Evolutionary conservation across 1,140 invertebrate species (phyloP).

Genomic region (Drosophila asahinai): DNA sequence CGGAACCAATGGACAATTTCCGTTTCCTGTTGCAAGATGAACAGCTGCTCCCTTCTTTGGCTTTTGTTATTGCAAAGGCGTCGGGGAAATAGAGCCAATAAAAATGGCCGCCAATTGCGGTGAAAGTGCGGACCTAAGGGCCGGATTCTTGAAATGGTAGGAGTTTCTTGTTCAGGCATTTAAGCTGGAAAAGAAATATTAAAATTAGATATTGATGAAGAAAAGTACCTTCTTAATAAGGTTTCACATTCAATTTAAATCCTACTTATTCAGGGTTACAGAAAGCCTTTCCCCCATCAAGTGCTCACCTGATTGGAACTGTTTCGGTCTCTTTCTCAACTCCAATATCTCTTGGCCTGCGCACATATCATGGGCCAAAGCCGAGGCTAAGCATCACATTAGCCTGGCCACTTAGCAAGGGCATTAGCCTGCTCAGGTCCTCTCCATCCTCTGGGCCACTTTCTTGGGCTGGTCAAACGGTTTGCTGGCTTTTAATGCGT

Average conservation of each 20-base stretch:
- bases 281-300: not conserved
- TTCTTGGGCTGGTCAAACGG: conserved; percentile 50
- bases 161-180: not conserved
- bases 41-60: conserved; percentile 51
- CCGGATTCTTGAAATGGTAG: not conserved
- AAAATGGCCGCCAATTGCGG: conserved; percentile 58
- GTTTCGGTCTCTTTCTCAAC: conserved; percentile 2
- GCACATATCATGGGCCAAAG: conserved; percentile 60
- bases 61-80: conserved; percentile 33
- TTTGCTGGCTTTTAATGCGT: conserved; percentile 70
- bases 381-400: conserved; percentile 57
- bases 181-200: not conserved
- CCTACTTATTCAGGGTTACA: not conserved
- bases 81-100: conserved; percentile 63
- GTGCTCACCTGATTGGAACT: conserved; percentile 30
- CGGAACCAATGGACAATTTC: conserved; percentile 73
- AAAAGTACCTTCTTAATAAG: not conserved
- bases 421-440: conserved; percentile 26
- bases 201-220: not conserved
- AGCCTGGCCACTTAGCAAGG: conserved; percentile 55
- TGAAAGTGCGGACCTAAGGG: not conserved
- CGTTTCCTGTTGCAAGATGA: conserved; percentile 76
- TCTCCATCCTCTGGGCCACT: conserved; percentile 2
- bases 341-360: conserved; percentile 17
- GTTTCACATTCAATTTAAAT: not conserved